Conservation (phyloP, 23 tunicate genomes). For the Aplidium turbinatum region DNA sequence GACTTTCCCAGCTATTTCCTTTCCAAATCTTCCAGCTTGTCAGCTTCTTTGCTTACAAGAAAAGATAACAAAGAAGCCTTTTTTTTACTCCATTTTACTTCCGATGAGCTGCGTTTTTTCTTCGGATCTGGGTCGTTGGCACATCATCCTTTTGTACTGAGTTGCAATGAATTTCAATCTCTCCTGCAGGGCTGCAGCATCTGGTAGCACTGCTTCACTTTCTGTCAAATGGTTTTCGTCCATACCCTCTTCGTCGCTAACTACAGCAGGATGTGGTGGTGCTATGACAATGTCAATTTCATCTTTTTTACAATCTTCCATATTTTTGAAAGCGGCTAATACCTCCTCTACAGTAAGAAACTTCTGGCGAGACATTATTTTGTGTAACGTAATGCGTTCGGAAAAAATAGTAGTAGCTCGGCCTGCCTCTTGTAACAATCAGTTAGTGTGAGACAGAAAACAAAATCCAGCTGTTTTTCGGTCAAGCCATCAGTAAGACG, state of each 20-base stretch:
- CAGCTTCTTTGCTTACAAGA: conserved; percentile 19
- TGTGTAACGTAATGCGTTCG: too few relatives aligned
- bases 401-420: too few relatives aligned
- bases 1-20: conserved; percentile 16
- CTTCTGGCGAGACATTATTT: too few relatives aligned
- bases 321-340: too few relatives aligned
- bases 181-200: conserved; percentile 1
- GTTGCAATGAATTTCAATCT: not conserved
- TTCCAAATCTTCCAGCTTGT: conserved; percentile 19
- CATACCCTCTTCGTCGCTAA: not conserved
- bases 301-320: too few relatives aligned
- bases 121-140: conserved; percentile 7
- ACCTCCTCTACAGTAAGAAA: too few relatives aligned
- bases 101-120: not conserved
- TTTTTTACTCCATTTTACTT: not conserved
- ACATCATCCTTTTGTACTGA: not conserved
- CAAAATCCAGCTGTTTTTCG: too few relatives aligned
- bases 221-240: not conserved
- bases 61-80: conserved; percentile 13
- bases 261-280: not conserved
- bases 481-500: too few relatives aligned
- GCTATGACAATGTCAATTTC: not conserved
- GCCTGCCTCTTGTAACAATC: too few relatives aligned
- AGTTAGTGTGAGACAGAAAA: too few relatives aligned
- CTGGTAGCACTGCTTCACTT: not conserved